Evolutionary conservation across 2,797 vertebrate species (phyloP), one percentile per base, ranked within the genome.

Genomic region (Apogon talboti): DNA sequence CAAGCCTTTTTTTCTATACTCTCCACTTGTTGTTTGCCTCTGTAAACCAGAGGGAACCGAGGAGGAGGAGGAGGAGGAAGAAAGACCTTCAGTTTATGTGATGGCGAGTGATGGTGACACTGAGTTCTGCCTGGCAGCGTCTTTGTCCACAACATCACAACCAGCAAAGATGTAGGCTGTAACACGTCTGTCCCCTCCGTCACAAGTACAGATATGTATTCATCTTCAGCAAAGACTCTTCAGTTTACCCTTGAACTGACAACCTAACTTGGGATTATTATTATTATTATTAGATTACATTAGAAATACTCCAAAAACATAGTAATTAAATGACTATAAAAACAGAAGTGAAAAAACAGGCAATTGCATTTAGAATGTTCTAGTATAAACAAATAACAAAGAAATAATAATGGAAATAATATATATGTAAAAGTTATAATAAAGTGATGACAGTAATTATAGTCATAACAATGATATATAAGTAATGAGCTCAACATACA

Each of bases 41-140:
- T 49, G 63, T 10, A 8, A 46, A 67, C 30, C 15, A 52, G 55
- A 75, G 52, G 24, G 48, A 49, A 37, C 51, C 19, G 9, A 16
- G 21, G 21, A 24, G 5, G 21, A 24, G n/a, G n/a, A n/a, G 9
- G 33, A 41, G 35, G 42, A 50, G 63, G 73, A 66, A 38, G 74
- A 58, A 64, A 44, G 60, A 47, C 48, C 2, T 24, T 2, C 2
- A 5, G 24, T 47, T 3, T 6, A 37, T 70, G 83, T 92, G 91
- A 93, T 81, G 87, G 74, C 85, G 45, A 93, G 89, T 61, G 65
- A 84, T 87, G 87, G 72, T 91, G 92, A 93, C 92, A 91, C 70
- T 50, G 74, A 86, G 64, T 52, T 37, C 68, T 88, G 91, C 88
- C 91, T 81, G 66, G 63, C 12, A 92, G 90, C 88, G 62, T 84